Conservation (phyloP, 2,113 vertebrate species). For the Mus spicilegus region DNA sequence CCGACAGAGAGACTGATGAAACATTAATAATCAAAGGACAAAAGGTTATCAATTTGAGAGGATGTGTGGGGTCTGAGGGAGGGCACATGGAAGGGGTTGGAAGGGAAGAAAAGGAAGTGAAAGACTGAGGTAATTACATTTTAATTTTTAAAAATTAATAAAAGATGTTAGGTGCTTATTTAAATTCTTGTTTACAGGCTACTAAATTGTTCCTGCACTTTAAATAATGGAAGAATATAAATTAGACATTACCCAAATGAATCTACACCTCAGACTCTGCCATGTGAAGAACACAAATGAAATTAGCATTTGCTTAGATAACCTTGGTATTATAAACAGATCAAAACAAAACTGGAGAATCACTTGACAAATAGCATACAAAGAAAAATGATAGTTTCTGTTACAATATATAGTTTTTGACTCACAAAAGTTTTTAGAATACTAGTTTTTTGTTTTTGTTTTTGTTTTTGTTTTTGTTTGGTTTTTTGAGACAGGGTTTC, state of each 20-base stretch:
- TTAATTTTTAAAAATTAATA: neutral
- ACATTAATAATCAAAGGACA: neutral
- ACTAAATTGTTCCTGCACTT: neutral
- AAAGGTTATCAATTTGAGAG: neutral
- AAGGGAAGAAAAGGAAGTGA: neutral
- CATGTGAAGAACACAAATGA: neutral
- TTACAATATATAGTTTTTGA: neutral
- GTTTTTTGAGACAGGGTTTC: no score
- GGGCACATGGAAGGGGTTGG: neutral
- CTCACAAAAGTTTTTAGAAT: neutral
- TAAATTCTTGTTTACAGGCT: slow-evolving; percentile 24
- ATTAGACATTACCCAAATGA: slow-evolving; percentile 1
- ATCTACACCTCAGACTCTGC: neutral
- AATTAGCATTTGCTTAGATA: slow-evolving; percentile 24
- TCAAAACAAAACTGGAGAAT: neutral
- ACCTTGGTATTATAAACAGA: neutral
- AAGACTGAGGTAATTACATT: neutral
- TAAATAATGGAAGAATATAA: neutral
- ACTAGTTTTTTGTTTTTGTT: neutral
- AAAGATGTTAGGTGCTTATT: neutral
- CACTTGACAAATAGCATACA: slow-evolving; percentile 19
- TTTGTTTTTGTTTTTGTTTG: no score
- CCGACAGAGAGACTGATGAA: neutral
- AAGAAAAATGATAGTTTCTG: neutral
- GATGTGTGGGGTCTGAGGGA: neutral